Conservation (phyloP, 2,797 vertebrate species). For the Erithacus rubecula region DNA sequence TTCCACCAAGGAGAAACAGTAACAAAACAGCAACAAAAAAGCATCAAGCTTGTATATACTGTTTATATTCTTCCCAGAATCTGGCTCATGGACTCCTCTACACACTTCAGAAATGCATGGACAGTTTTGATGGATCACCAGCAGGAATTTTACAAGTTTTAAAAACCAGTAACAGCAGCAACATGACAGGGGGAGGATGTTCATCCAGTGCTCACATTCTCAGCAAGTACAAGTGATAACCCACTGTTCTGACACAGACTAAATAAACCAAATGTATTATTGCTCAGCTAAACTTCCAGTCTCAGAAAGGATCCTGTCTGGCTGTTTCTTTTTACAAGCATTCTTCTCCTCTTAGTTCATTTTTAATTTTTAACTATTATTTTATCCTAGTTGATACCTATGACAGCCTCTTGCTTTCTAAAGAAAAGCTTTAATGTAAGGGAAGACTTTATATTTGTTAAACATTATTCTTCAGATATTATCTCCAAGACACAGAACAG, state of each 20-base stretch:
- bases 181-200: background rate
- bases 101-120: background rate
- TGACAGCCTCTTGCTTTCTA: background rate
- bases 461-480: background rate
- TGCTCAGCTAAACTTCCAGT: background rate
- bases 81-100: background rate
- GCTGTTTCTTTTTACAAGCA: background rate
- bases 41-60: background rate
- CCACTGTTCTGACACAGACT: background rate
- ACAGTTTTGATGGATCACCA: background rate
- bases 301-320: background rate
- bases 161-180: background rate
- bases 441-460: background rate
- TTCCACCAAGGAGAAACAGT: background rate
- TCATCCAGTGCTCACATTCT: background rate
- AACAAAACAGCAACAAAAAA: background rate
- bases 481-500: background rate
- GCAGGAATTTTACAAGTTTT: background rate
- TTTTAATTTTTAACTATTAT: background rate
- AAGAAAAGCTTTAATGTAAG: background rate
- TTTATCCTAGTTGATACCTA: background rate
- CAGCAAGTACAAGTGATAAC: background rate
- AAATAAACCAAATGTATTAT: background rate
- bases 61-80: background rate
- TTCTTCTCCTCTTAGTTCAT: background rate